Percentiles rank a stretch among this genome's conserved stretches.
phyloP scores from a whole-genome alignment of 2,113 vertebrate genomes.

The Struthidea cinerea region DNA sequence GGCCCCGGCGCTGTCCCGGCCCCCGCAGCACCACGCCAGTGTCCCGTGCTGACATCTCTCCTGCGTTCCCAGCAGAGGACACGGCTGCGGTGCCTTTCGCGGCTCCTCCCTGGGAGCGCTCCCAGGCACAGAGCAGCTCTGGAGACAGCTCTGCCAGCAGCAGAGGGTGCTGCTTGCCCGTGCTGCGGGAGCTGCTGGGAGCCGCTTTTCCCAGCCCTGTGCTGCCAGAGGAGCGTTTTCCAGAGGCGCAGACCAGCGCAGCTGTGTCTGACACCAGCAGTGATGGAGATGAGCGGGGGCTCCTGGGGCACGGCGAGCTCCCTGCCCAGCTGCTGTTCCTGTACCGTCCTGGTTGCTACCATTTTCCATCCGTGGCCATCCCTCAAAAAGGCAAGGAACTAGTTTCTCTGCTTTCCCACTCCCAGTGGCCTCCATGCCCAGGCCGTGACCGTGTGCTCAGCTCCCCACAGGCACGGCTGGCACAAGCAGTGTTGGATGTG shows the following conservation, averaged over 20 bases:
- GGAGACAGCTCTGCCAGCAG: not conserved
- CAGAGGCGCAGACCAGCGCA: accelerated
- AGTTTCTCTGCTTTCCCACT: not conserved
- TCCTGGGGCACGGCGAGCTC: not conserved
- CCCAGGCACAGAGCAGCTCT: accelerated
- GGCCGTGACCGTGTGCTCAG: not conserved
- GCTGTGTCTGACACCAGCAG: not conserved
- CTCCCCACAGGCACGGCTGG: not conserved
- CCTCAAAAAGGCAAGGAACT: not conserved
- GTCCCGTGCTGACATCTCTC: no score
- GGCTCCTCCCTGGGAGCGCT: not conserved
- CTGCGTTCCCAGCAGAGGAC: not conserved
- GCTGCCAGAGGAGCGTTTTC: not conserved
- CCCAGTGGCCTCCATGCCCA: not conserved
- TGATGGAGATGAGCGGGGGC: accelerated
- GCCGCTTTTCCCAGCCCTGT: not conserved
- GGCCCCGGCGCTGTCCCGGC: no score
- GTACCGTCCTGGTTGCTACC: not conserved
- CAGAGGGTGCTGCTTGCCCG: conserved; percentile 51
- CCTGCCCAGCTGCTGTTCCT: not conserved
- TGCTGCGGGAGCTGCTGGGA: not conserved
- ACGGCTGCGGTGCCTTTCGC: not conserved
- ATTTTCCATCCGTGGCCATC: not conserved
- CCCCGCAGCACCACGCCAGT: no score
- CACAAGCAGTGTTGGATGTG: not conserved